Evolutionary conservation across 2,888 invertebrate species (phyloP).

Genomic region (Polydesmus complanatus): DNA sequence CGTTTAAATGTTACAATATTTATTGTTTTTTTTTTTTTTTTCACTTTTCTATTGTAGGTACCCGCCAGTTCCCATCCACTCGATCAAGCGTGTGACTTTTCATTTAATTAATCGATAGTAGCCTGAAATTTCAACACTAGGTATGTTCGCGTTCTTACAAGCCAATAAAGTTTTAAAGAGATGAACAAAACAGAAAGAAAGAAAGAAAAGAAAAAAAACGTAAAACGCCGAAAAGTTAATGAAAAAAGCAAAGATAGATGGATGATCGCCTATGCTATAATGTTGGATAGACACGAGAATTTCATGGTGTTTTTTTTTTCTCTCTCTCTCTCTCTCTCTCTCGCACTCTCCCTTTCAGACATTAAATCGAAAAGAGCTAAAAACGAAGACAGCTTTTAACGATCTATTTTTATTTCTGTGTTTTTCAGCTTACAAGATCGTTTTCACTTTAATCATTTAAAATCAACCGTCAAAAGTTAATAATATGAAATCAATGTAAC

Average conservation of each 20-base stretch:
- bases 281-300: not conserved
- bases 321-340: not conserved
- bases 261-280: not conserved
- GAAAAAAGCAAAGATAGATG: not conserved
- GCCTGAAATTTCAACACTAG: not conserved
- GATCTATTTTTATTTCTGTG: not conserved
- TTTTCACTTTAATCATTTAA: too few relatives aligned
- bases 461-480: too few relatives aligned
- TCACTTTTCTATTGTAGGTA: too few relatives aligned
- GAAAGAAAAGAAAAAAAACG: not conserved
- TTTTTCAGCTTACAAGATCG: too few relatives aligned
- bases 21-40: too few relatives aligned
- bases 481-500: too few relatives aligned
- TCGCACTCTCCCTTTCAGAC: not conserved
- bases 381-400: not conserved
- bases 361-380: not conserved
- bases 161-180: not conserved
- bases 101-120: not conserved
- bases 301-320: too few relatives aligned
- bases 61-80: too few relatives aligned
- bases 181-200: too few relatives aligned
- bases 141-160: not conserved
- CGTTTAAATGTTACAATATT: too few relatives aligned
- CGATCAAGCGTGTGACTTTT: not conserved
- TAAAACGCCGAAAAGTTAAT: not conserved